Evolutionary conservation across 1,140 invertebrate genomes (phyloP).

Genomic region (Aphidius ervi): DNA sequence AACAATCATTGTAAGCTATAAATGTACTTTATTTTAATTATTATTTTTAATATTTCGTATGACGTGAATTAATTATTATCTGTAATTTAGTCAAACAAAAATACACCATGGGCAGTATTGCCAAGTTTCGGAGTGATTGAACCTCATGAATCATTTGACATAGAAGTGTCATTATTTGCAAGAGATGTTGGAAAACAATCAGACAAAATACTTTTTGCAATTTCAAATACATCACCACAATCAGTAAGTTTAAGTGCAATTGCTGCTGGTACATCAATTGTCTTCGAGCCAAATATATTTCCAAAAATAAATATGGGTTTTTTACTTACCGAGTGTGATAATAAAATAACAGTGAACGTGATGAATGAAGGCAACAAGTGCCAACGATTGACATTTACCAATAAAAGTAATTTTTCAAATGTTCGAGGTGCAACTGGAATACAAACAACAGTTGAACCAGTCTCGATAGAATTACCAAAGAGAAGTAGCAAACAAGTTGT

Average conservation of each 20-base stretch:
- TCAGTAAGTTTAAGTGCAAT: constrained; percentile 30
- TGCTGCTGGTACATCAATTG: constrained; percentile 45
- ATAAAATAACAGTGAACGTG: constrained; percentile 37
- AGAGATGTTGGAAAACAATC: constrained; percentile 38
- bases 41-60: constrained; percentile 13
- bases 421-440: constrained; percentile 13
- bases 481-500: neutral
- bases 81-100: constrained; percentile 12
- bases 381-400: constrained; percentile 41
- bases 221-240: constrained; percentile 34
- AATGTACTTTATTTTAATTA: too few relatives aligned
- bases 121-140: constrained; percentile 27
- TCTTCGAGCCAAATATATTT: constrained; percentile 42
- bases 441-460: neutral
- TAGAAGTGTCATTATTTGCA: constrained; percentile 37
- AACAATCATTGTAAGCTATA: constrained; percentile 33
- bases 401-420: constrained; percentile 23
- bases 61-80: constrained; percentile 14
- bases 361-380: constrained; percentile 41
- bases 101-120: constrained; percentile 27
- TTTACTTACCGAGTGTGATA: constrained; percentile 36
- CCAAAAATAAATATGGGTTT: constrained; percentile 46
- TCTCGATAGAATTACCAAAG: constrained; percentile 29
- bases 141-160: constrained; percentile 27
- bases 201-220: constrained; percentile 34